Evolutionary conservation across 2,888 invertebrate genomes (phyloP).

Genomic region (Drosophila gaucha): DNA sequence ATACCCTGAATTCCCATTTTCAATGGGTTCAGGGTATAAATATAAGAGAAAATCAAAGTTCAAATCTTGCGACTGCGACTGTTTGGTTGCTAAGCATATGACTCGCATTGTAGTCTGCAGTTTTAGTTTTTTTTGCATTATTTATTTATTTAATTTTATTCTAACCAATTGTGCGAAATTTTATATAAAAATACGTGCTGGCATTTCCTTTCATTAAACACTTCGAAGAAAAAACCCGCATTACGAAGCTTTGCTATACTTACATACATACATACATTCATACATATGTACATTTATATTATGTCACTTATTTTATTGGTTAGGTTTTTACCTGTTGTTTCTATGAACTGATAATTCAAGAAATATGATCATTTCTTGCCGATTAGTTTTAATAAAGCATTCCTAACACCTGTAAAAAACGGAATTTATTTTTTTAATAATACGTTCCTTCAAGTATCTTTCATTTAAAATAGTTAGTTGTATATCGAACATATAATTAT

Average conservation of each 20-base stretch:
- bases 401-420: too few species aligned
- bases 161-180: neutral
- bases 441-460: too few species aligned
- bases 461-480: too few species aligned
- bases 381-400: too few species aligned
- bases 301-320: too few species aligned
- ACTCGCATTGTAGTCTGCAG: constrained; percentile 24
- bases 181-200: constrained; percentile 51
- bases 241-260: too few species aligned
- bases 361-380: neutral
- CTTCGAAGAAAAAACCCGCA: neutral
- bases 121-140: constrained; percentile 20
- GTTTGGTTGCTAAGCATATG: constrained; percentile 30
- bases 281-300: too few species aligned
- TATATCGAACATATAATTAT: neutral
- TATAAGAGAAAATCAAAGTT: constrained; percentile 40
- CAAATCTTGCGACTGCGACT: constrained; percentile 36
- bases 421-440: too few species aligned
- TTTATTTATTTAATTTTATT: constrained; percentile 4
- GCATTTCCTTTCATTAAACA: constrained; percentile 43
- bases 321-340: too few species aligned
- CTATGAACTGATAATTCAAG: neutral
- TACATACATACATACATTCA: too few species aligned
- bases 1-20: too few species aligned
- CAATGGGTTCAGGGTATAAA: neutral